Evolutionary conservation across 2,888 invertebrate genomes (phyloP), one percentile per base, ranked within the genome.

Genomic region (Exephanes ischioxanthus): DNA sequence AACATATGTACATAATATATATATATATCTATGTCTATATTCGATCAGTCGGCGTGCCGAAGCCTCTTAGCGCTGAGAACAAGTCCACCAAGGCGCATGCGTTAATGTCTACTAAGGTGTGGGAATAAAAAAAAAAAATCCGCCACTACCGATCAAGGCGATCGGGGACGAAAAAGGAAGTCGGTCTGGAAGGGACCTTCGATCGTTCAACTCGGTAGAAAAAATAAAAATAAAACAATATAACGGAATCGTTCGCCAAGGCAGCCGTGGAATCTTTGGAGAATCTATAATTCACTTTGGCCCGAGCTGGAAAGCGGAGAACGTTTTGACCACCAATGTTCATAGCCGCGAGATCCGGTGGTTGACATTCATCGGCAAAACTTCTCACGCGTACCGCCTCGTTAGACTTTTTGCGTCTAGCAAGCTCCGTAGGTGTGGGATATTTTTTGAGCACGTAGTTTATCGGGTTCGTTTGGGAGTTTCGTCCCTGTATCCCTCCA

Each of bases 231-330:
- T 22, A 22, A 58, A 58, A 58, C 22, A 58, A 58, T 22, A 22
- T 58, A 58, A 58, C 58, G 58, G 58, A 58, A 58, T 58, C 26
- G 11, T 58, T 58, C 58, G 58, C 22, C 26, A 58, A 22, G 19
- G 19, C n/a, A 55, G 58, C 58, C 4, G 22, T 9, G 26, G 22
- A 58, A 58, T 58, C 11, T 58, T 58, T 58, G 58, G 22, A 58
- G 58, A 58, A 26, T 58, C 58, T 58, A 22, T 58, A 58, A 58
- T 58, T 58, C 19, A 11, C 19, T 0, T 22, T 26, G 26, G 26
- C 0, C 11, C 26, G 3, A 3, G 22, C 26, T 3, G 26, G 11
- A 22, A 22, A 11, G 22, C 26, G 58, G 26, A 14, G 7, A 58
- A 58, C 22, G 58, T 58, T 45, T 58, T 11, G 26, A 11, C 58